A percentile compares a stretch with the other conserved stretches of the same genome.
phyloP scores from a whole-genome alignment of 2,113 vertebrate genomes.

The Barbus barbus region DNA sequence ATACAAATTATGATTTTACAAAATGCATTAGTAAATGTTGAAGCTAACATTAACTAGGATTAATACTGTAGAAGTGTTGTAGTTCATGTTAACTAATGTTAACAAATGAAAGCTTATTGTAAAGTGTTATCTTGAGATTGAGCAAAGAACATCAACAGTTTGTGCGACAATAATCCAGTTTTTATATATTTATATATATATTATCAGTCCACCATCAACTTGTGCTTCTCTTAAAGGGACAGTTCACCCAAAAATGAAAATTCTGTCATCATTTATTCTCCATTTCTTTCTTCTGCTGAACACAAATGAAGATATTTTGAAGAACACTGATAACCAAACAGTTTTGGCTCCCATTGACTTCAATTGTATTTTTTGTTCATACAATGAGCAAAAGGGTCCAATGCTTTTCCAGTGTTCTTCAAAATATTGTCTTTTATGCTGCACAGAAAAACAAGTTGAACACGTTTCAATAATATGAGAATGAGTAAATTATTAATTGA shows the following conservation, averaged over 20 bases:
- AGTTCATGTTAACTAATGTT: neutral
- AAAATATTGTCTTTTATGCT: neutral
- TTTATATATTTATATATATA: neutral
- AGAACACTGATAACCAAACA: neutral
- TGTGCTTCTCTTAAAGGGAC: slow-evolving; percentile 16
- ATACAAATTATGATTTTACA: too few species aligned
- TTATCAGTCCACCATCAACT: neutral
- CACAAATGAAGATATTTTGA: neutral
- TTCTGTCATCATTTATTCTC: neutral
- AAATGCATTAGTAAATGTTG: too few species aligned
- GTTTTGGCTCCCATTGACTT: neutral
- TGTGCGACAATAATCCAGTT: slow-evolving; percentile 1
- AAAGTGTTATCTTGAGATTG: neutral
- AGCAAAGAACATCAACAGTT: neutral
- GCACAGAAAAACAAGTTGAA: neutral
- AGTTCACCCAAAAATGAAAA: neutral
- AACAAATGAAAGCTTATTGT: neutral
- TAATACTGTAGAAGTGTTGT: too few species aligned
- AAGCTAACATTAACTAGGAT: too few species aligned
- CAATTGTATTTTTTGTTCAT: neutral
- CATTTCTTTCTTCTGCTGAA: neutral
- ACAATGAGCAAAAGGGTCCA: neutral
- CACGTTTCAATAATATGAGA: neutral
- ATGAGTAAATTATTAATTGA: neutral
- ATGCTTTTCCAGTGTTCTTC: neutral